Conservation (phyloP, 2,888 invertebrate genomes). For the Brachycybe producta region DNA sequence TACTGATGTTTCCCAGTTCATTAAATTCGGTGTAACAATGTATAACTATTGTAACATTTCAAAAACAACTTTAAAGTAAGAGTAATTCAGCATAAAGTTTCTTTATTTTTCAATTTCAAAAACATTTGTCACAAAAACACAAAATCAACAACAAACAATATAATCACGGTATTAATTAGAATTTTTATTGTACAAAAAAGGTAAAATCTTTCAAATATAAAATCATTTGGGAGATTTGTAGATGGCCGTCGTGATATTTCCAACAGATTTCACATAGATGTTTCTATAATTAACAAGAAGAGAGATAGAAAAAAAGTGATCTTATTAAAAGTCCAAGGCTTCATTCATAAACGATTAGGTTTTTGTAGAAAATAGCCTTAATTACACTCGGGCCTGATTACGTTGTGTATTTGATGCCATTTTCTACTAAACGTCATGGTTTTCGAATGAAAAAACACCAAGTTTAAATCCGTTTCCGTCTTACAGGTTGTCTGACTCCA, state of each 20-base stretch:
- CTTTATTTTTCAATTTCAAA: too few species aligned
- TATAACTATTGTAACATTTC: too few species aligned
- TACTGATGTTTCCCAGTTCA: too few species aligned
- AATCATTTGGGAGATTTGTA: constrained; percentile 1
- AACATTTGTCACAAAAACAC: too few species aligned
- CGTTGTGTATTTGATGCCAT: background rate
- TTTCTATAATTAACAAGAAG: constrained; percentile 4
- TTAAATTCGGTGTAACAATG: too few species aligned
- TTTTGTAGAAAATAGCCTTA: constrained; percentile 1
- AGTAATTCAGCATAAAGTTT: too few species aligned
- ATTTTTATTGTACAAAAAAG: background rate
- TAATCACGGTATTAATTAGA: too few species aligned
- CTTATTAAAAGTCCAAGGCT: background rate
- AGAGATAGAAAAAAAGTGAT: background rate
- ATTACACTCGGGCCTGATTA: background rate
- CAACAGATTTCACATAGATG: constrained; percentile 7
- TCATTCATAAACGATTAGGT: too few species aligned
- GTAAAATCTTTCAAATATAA: background rate
- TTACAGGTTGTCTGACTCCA: constrained; percentile 12
- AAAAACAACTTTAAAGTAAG: too few species aligned
- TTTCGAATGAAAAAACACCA: background rate
- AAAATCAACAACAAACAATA: too few species aligned
- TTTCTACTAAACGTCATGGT: background rate
- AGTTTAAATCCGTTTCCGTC: background rate
- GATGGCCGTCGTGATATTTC: constrained; percentile 9